Conservation (phyloP, 2,888 invertebrate genomes). For the Stomorhina lunata region DNA sequence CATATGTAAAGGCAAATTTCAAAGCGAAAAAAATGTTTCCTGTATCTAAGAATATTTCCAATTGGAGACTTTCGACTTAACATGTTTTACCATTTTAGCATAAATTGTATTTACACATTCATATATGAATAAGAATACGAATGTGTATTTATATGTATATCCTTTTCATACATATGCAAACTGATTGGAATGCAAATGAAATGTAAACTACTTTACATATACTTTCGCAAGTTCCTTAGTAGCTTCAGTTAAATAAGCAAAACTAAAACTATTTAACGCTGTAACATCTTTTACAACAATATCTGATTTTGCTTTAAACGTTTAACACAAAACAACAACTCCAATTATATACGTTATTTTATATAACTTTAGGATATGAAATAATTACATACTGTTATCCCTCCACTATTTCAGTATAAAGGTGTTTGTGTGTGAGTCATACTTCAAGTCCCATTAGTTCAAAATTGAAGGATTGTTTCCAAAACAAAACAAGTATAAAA, state of each 20-base stretch:
- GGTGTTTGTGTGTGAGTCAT: not conserved
- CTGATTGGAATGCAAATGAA: not conserved
- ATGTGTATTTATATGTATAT: not conserved
- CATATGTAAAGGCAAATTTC: too few species aligned
- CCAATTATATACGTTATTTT: not conserved
- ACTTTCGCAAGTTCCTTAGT: not conserved
- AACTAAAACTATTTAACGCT: not conserved
- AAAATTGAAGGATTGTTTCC: not conserved
- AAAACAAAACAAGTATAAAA: not conserved
- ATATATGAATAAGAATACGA: too few species aligned
- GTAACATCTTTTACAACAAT: not conserved
- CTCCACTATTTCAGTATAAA: not conserved
- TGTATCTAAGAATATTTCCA: too few species aligned
- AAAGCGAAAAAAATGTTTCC: too few species aligned
- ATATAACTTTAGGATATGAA: slow-evolving; percentile 30
- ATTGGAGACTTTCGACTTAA: too few species aligned
- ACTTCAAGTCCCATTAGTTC: not conserved
- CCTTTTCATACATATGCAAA: not conserved
- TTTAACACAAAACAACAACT: not conserved
- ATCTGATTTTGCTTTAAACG: too few species aligned
- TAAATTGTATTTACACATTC: not conserved
- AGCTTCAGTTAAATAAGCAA: not conserved
- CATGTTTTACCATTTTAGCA: too few species aligned
- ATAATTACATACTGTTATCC: slow-evolving; percentile 33
- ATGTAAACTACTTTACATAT: not conserved